Conservation (phyloP, 1,140 invertebrate species). For the Scaptomyza montana region DNA sequence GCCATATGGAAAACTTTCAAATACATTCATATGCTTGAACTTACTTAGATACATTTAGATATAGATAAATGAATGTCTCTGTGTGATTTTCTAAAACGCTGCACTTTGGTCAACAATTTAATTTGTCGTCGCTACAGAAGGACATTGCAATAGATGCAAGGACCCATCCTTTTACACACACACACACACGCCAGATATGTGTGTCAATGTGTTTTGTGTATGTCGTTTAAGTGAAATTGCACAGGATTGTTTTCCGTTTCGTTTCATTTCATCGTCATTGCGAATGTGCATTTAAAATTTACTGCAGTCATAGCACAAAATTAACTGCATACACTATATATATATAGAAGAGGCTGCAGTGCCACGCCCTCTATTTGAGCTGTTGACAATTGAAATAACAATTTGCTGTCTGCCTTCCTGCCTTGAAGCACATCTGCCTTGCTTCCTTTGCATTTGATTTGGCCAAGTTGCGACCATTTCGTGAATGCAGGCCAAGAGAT, state of each 20-base stretch:
- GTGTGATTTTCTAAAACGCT: constrained; percentile 62
- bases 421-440: constrained; percentile 5
- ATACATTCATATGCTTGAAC: constrained; percentile 7
- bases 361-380: constrained; percentile 16
- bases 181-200: constrained; percentile 36
- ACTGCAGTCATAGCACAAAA: constrained; percentile 77
- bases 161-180: background rate
- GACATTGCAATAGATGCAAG: constrained; percentile 62
- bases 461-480: constrained; percentile 38
- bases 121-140: constrained; percentile 60
- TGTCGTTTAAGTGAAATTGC: constrained; percentile 77
- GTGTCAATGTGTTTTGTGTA: constrained; percentile 55
- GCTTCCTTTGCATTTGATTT: constrained; percentile 11
- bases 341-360: background rate
- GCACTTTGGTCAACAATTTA: constrained; percentile 76
- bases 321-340: constrained; percentile 61
- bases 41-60: constrained; percentile 27
- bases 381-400: constrained; percentile 78
- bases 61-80: constrained; percentile 1
- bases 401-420: constrained; percentile 48
- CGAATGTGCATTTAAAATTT: constrained; percentile 80
- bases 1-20: constrained; percentile 44
- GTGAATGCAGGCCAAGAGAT: background rate
- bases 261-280: constrained; percentile 68
- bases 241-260: constrained; percentile 79